Conservation (phyloP, 2,888 invertebrate species). For the Metalampra italica region DNA sequence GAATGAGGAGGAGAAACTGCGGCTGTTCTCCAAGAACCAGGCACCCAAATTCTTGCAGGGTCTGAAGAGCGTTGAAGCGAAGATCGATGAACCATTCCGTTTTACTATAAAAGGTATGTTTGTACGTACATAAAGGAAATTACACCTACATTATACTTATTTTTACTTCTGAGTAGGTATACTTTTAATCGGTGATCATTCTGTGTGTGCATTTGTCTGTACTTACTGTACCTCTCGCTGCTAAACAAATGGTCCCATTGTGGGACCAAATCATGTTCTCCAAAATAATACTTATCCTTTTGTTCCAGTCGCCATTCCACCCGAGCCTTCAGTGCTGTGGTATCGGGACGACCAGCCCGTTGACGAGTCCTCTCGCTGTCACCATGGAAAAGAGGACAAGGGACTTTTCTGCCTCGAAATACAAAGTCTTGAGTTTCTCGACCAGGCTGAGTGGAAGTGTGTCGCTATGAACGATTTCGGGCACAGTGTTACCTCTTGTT, state of each 20-base stretch:
- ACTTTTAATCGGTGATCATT: too few species aligned
- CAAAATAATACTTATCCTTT: neutral
- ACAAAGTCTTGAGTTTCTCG: slow-evolving; percentile 85
- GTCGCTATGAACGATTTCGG: slow-evolving; percentile 93
- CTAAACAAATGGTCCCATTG: too few species aligned
- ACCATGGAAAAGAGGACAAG: slow-evolving; percentile 81
- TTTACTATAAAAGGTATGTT: slow-evolving; percentile 87
- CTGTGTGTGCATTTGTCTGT: too few species aligned
- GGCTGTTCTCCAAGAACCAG: slow-evolving; percentile 85
- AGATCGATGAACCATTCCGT: slow-evolving; percentile 88
- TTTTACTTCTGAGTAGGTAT: too few species aligned
- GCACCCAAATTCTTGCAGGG: slow-evolving; percentile 91
- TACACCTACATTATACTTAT: neutral
- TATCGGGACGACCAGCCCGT: slow-evolving; percentile 91
- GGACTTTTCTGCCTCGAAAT: slow-evolving; percentile 87
- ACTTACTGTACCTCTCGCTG: too few species aligned
- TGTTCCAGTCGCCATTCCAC: slow-evolving; percentile 84
- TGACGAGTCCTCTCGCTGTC: slow-evolving; percentile 82
- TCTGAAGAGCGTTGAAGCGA: slow-evolving; percentile 88
- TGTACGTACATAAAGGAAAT: neutral
- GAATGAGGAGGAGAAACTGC: slow-evolving; percentile 90
- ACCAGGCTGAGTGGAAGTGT: slow-evolving; percentile 96
- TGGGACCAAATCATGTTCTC: too few species aligned
- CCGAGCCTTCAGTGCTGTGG: slow-evolving; percentile 91
- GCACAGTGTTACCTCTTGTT: slow-evolving; percentile 92